Base-by-base conservation (phyloP, 30 jellyfish, hydroid and myxozoan species). In the Aurelia sp. region DNA sequence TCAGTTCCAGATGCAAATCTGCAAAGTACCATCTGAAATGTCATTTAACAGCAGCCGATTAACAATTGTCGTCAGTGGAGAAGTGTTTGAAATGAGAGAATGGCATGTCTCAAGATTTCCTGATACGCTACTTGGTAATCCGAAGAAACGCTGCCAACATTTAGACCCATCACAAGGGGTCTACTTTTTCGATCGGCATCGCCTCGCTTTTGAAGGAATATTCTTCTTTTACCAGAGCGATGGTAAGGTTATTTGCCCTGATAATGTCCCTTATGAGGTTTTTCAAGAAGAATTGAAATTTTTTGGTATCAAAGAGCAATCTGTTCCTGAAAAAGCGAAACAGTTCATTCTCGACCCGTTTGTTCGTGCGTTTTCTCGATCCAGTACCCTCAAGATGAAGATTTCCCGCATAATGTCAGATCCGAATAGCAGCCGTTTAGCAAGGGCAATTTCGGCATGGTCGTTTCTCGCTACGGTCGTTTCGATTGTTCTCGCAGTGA, bases 191-290 rank as follows among this genome's bases (percentile, higher is more conserved):
- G 92, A 91, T 68, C 41, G 97, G 52, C 97, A 91, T 57, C 96
- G 97, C 7, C 68, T 91, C 60, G 97, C 97, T 4, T 91, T 91
- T 64, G 97, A 91, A 71, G 97, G 97, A 15, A 85, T 91, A 12
- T 61, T 78, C 18, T 71, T 66, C 41, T 91, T 76, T 58, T 91
- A 91, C 58, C 97, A 91, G 69, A 84, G 89, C 66, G 76, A 59
- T 71, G 97, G 97, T 13, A 61, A 94, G 50, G 71, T 91, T 13
- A 64, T 84, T 11, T 91, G 97, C 65, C 97, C 97, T 0, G 92
- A 84, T 44, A 91, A 91, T 58, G 97, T 91, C 10, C 97, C 97
- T n/a, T 96, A 75, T 58, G 97, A 91, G 82, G 97, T 91, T 7
- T 91, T 91, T 74, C 82, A 76, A 77, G 96, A 85, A 17, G 97